These are phyloP conservation scores for Phenacoccus solenopsis DNA, from an alignment of 1,140 invertebrate species.

Conservation along the genomic window DNA sequence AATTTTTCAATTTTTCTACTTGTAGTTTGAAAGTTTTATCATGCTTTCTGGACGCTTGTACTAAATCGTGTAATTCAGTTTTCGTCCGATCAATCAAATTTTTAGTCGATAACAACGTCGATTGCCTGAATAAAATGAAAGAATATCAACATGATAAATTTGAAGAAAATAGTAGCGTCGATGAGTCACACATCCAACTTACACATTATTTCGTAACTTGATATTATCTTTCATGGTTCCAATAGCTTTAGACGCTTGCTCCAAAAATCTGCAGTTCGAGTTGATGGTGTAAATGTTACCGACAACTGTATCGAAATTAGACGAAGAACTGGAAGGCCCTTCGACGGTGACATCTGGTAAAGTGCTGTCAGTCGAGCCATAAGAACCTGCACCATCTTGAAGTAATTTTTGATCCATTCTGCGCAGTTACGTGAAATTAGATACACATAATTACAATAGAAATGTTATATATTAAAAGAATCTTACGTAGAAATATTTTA, in stretches of 20 bases:
- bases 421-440: not conserved
- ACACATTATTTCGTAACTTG: slow-evolving; percentile 50
- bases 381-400: not conserved
- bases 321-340: not conserved
- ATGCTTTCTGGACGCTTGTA: slow-evolving; percentile 46
- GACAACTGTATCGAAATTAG: slow-evolving; percentile 38
- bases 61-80: slow-evolving; percentile 54
- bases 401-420: not conserved
- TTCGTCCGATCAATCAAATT: slow-evolving; percentile 57
- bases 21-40: slow-evolving; percentile 70
- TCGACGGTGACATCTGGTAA: not conserved
- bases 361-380: not conserved
- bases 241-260: slow-evolving; percentile 58
- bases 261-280: slow-evolving; percentile 50
- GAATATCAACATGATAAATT: slow-evolving; percentile 20
- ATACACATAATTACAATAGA: not conserved
- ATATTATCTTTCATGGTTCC: slow-evolving; percentile 61
- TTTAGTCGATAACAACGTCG: slow-evolving; percentile 64
- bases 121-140: slow-evolving; percentile 42
- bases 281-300: slow-evolving; percentile 67
- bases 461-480: not conserved
- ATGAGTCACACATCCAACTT: slow-evolving; percentile 30
- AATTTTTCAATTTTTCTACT: slow-evolving; percentile 63
- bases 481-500: not conserved
- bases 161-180: slow-evolving; percentile 13